A percentile compares a stretch with the other conserved stretches of the same genome.
These are phyloP conservation scores for Casuarius casuarius DNA, from an alignment of 2,113 vertebrate species.

Conservation along the genomic window DNA sequence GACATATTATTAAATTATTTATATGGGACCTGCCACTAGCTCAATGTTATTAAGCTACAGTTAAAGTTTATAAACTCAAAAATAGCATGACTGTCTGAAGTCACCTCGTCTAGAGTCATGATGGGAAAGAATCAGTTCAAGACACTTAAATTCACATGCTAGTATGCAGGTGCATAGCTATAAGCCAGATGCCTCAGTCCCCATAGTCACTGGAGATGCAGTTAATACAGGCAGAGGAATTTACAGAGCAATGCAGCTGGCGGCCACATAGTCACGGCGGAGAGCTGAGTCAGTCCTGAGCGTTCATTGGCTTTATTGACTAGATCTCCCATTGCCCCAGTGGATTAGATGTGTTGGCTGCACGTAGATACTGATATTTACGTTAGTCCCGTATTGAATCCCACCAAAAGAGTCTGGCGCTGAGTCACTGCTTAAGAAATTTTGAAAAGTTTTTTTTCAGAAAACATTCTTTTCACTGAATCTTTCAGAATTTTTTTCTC, in stretches of 20 bases:
- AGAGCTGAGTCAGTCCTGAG: not conserved
- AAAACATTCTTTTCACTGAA: not conserved
- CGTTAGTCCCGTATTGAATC: not conserved
- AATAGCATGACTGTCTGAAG: not conserved
- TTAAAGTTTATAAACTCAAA: constrained; percentile 46
- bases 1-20: constrained; percentile 64
- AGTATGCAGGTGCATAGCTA: not conserved
- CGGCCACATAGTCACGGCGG: not conserved
- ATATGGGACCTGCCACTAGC: constrained; percentile 40
- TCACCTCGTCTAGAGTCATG: not conserved
- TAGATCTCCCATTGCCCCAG: not conserved
- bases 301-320: not conserved
- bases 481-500: not conserved
- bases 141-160: not conserved
- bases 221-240: not conserved
- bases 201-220: not conserved
- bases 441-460: not conserved
- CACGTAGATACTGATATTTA: not conserved
- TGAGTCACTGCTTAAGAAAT: not conserved
- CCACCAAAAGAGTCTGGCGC: not conserved
- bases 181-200: not conserved
- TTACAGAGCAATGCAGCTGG: not conserved
- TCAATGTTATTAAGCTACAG: constrained; percentile 50
- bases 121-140: fast-evolving
- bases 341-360: not conserved